Percentiles rank a stretch among this genome's conserved stretches.
Conservation (phyloP, 2,888 invertebrate species). For the Julus scandinavius region DNA sequence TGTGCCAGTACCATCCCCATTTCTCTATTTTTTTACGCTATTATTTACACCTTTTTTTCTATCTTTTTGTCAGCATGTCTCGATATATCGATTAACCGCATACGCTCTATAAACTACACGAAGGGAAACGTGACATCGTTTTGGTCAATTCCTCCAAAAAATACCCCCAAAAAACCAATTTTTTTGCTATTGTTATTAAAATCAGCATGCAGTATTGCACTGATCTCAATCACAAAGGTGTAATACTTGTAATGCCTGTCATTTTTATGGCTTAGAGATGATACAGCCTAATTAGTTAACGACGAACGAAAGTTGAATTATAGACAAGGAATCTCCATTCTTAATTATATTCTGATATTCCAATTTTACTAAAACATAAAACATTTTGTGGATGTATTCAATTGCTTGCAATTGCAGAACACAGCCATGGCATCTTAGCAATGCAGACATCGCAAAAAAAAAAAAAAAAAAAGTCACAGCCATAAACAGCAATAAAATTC, state of each 20-base stretch:
- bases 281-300: too few species aligned
- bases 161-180: not conserved
- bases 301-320: too few species aligned
- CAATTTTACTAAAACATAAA: too few species aligned
- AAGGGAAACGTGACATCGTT: conserved; percentile 9
- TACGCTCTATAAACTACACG: conserved; percentile 8
- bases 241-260: too few species aligned
- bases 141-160: not conserved
- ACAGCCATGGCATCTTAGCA: not conserved
- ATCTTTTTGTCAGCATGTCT: not conserved
- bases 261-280: too few species aligned
- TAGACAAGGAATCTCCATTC: too few species aligned
- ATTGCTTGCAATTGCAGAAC: too few species aligned
- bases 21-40: not conserved
- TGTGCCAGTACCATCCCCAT: not conserved
- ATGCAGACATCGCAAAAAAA: not conserved
- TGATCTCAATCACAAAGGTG: too few species aligned
- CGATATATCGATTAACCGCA: conserved; percentile 37
- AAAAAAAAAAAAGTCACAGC: not conserved
- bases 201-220: too few species aligned
- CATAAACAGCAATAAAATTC: conserved; percentile 41
- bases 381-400: too few species aligned
- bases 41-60: not conserved
- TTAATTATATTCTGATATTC: too few species aligned
- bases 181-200: too few species aligned